Evolutionary conservation across 1,140 invertebrate species (phyloP), one percentile per base, ranked within the genome.

Genomic region (Hycleus cichorii): DNA sequence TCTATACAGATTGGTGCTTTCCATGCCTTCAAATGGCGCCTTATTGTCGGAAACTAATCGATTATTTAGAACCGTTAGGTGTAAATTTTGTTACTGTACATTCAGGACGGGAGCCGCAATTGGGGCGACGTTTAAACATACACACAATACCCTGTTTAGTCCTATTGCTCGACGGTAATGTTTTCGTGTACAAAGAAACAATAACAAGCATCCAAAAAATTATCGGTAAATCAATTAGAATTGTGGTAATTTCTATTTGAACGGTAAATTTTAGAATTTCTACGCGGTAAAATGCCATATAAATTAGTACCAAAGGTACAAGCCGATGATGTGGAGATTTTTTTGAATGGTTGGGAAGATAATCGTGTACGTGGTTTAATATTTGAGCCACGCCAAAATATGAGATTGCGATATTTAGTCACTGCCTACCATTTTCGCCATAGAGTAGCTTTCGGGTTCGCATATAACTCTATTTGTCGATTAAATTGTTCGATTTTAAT

Each of bases 1-100:
- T 93, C 69, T 96, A 95, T 73, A 89, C 90, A 3, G 93, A 96
- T 73, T 93, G 91, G 86, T 97, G 93, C 75, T 91, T 93, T 73
- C 81, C 89, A 32, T 97, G 94, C 73, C 81, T 92, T 43, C 83
- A 91, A 72, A 82, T 89, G 11, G 90, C 93, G 50, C 85, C 84
- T 3, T 81, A 88, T 5, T 91, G 93, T 81, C 81, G 89, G 58
- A 83, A 87, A 59, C 76, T 95, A 25, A 84, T 91, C 12, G 86
- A 91, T 63, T 88, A 95, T 46, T 73, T 97, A 7, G 90, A 93
- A 68, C 89, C 88, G 3, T 67, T 88, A 18, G 86, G 87, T 44
- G 79, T 86, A 42, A 82, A 81, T 44, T 73, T 87, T 63, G 87
- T 85, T 4, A 90, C 91, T 0, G 86, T 95, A 12, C 91, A 97